Percentiles rank a stretch among this genome's conserved stretches.
Conservation (phyloP, 2,113 vertebrate genomes). For the Nycticryphes semicollaris region DNA sequence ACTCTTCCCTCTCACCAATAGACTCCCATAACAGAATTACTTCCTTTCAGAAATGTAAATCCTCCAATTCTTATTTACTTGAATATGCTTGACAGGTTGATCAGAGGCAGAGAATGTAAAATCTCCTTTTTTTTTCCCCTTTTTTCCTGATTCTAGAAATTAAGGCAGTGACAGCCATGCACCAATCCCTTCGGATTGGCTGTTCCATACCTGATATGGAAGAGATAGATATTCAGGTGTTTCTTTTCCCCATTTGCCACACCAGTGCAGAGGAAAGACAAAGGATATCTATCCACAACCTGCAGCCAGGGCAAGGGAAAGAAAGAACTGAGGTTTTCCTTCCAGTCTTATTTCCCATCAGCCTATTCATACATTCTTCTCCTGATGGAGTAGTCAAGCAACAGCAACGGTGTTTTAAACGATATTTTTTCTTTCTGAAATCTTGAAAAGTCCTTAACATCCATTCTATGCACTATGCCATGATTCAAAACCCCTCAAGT, state of each 20-base stretch:
- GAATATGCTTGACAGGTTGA: neutral
- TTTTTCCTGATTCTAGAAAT: neutral
- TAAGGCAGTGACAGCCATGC: neutral
- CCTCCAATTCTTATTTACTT: neutral
- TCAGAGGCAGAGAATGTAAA: neutral
- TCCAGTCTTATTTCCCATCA: neutral
- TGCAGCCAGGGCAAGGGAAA: neutral
- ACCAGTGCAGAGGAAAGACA: neutral
- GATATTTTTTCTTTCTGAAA: neutral
- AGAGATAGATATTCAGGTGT: neutral
- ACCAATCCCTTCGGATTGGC: neutral
- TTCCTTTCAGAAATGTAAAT: neutral
- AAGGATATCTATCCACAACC: neutral
- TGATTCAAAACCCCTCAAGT: neutral
- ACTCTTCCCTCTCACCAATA: neutral
- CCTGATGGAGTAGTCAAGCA: neutral
- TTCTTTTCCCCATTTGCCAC: neutral
- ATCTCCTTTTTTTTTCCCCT: fast-evolving
- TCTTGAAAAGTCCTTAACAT: neutral
- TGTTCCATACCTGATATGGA: neutral
- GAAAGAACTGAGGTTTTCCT: neutral
- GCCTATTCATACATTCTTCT: neutral
- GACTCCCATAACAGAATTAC: neutral
- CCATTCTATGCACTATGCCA: neutral
- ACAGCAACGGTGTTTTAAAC: neutral